Evolutionary conservation across 2,888 invertebrate species (phyloP), one percentile per base, ranked within the genome.

Genomic region (Drosophila austrosaltans): DNA sequence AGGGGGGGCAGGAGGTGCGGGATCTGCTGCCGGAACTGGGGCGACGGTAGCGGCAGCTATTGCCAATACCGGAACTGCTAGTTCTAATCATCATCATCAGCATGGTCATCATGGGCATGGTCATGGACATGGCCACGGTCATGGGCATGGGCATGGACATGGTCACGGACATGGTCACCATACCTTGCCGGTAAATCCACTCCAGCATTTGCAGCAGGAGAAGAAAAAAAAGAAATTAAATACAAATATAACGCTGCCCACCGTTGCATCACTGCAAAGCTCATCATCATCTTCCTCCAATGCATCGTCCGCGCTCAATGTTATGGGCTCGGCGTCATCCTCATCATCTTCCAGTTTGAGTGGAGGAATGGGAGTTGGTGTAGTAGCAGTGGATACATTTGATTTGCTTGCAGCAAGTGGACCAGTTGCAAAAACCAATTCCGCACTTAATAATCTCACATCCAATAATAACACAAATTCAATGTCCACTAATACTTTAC

Each of bases 1-100:
- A 72, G 66, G 95, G 95, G 6, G 77, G 77, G 3, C 82, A 77
- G 0, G 71, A 68, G 1, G 79, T 95, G 94, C 77, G 95, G 94
- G 89, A 39, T 0, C 62, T 53, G 0, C 57, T 36, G 2, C 61
- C 63, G 0, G 94, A 94, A 69, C 71, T 36, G 8, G 69, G 32
- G 0, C 66, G 44, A 0, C 60, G 22, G 20, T 42, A 54, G n/a
- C 74, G 20, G 0, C 64, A 7, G 1, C 78, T 22, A 1, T 78
- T 42, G 1, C 66, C 53, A 3, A 72, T 57, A 3, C 71, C 22
- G 5, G 81, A 73, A 7, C 39, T 5, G 12, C 57, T 4, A 48
- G 2, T 25, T 12, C 48, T 10, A 48, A 22, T 48, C 48, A 48
- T 25, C 48, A 48, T 25, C 22, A 25, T 48, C 44, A 48, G 20